phyloP scores from a whole-genome alignment of 2,888 invertebrate genomes.

The Acronicta leporina region DNA sequence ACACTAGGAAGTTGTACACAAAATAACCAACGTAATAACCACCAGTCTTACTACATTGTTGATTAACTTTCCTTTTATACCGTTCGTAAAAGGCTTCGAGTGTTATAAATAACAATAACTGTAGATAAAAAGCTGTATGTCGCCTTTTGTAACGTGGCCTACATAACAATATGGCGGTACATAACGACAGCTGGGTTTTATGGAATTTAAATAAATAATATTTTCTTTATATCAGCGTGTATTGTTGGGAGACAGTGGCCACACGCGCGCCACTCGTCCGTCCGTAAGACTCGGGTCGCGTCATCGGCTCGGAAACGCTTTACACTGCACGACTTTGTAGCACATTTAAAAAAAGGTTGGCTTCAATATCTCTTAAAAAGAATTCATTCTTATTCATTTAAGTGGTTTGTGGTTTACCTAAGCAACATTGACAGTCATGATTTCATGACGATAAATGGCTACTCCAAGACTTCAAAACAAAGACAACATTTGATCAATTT shows the following conservation, averaged over 20 bases:
- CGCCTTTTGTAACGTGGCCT: slow-evolving; percentile 67
- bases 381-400: background rate
- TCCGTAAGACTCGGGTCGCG: slow-evolving; percentile 71
- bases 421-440: no score
- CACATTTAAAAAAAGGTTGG: slow-evolving; percentile 24
- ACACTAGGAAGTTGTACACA: slow-evolving; percentile 43
- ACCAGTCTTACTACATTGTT: slow-evolving; percentile 31
- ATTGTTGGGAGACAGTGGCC: slow-evolving; percentile 86
- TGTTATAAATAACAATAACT: slow-evolving; percentile 70
- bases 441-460: background rate
- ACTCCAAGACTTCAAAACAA: background rate
- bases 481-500: no score
- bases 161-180: slow-evolving; percentile 77
- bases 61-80: slow-evolving; percentile 64
- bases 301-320: slow-evolving; percentile 63
- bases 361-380: slow-evolving; percentile 17
- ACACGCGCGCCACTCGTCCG: slow-evolving; percentile 79
- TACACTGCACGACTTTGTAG: slow-evolving; percentile 68
- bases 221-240: slow-evolving; percentile 88
- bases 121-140: slow-evolving; percentile 66
- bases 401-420: no score
- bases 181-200: slow-evolving; percentile 81
- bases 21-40: slow-evolving; percentile 31
- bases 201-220: slow-evolving; percentile 87
- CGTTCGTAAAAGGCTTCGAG: slow-evolving; percentile 52